Evolutionary conservation across 2,113 vertebrate genomes (phyloP), one percentile per base, ranked within the genome.

Genomic region (Hystrix brachyura): DNA sequence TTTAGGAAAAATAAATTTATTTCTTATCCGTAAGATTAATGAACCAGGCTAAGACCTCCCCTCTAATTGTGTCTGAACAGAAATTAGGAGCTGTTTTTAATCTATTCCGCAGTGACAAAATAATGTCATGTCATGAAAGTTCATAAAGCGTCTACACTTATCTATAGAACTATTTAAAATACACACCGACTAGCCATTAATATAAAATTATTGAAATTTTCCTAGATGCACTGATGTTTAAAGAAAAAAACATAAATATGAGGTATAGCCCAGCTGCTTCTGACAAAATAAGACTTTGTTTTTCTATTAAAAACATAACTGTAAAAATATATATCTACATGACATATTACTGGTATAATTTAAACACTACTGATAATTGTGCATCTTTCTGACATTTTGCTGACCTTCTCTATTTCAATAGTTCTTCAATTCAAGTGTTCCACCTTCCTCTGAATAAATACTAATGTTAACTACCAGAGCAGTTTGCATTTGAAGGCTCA

Each of bases 21-120:
- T 97, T 96, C 97, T 97, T 94, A 97, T 92, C 93, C n/a, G 85
- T 79, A 95, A 97, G 95, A 97, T 96, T 87, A 94, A 98, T 97
- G 94, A 95, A 88, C 72, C 38, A 25, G 84, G 76, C 80, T 81
- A 38, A 84, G 82, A 96, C 96, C 96, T 97, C 91, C 85, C 94
- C 92, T 96, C 96, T 97, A 94, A 97, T 96, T 95, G 95, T 91
- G 84, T 69, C 94, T 88, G 92, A 95, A 85, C 87, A 96, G 96
- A 98, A 97, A 98, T 53, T 57, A 96, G 96, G 91, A 97, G 94
- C 91, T 96, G 94, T 94, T 96, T 97, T 96, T 97, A 97, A 97
- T 98, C 95, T 96, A 86, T 87, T 95, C 82, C 69, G 88, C 27
- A 15, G 82, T 90, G 69, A 96, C 65, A 86, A 74, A 92, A 95